Conservation (phyloP, 2,888 invertebrate species). For the Andrena minutula region DNA sequence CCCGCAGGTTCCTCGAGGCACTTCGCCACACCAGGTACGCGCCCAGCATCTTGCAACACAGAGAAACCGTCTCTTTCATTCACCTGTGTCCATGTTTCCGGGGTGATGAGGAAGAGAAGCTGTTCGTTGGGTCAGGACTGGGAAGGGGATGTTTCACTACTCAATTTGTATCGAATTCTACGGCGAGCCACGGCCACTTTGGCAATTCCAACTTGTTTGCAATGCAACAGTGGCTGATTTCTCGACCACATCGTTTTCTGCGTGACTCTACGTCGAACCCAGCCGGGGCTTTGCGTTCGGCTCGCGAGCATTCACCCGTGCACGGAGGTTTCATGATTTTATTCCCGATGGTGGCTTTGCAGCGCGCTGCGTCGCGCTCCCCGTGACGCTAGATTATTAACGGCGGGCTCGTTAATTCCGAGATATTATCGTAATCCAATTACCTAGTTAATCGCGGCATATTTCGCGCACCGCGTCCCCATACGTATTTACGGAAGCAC, state of each 20-base stretch:
- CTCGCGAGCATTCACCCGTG: not conserved
- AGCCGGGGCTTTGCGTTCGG: not conserved
- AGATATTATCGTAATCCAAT: slow-evolving; percentile 49
- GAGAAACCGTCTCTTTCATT: not conserved
- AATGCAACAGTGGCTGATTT: too few relatives aligned
- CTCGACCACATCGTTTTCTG: too few relatives aligned
- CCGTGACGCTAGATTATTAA: slow-evolving; percentile 6
- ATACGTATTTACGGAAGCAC: slow-evolving; percentile 32
- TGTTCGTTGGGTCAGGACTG: too few relatives aligned
- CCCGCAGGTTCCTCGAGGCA: slow-evolving; percentile 90
- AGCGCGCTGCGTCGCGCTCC: too few relatives aligned
- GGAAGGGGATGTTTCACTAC: too few relatives aligned
- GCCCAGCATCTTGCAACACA: slow-evolving; percentile 86
- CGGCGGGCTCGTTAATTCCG: slow-evolving; percentile 29
- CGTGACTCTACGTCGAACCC: not conserved
- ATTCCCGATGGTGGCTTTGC: not conserved
- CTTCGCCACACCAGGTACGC: slow-evolving; percentile 92
- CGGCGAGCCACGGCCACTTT: too few relatives aligned
- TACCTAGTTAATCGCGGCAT: slow-evolving; percentile 41
- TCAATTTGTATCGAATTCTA: too few relatives aligned
- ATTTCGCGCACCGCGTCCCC: slow-evolving; percentile 16
- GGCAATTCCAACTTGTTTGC: too few relatives aligned
- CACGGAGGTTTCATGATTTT: slow-evolving; percentile 4
- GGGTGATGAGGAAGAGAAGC: too few relatives aligned
- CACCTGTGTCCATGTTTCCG: too few relatives aligned